Conservation (phyloP, 2,113 vertebrate genomes). For the Amphiprion percula region DNA sequence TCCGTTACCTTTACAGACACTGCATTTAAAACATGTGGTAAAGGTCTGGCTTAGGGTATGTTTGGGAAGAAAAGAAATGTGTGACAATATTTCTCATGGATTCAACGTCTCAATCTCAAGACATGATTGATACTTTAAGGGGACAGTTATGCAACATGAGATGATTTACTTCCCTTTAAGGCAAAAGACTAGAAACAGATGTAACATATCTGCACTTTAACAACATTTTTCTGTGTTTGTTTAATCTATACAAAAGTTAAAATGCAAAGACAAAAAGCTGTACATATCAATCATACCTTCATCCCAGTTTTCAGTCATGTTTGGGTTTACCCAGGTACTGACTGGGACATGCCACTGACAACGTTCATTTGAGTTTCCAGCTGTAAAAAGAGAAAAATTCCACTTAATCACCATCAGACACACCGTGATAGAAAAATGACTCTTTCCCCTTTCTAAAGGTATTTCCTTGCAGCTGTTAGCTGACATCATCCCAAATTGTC, state of each 20-base stretch:
- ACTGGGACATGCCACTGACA: constrained; percentile 65
- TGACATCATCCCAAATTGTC: too few relatives aligned
- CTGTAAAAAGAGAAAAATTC: constrained; percentile 12
- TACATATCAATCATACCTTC: constrained; percentile 54
- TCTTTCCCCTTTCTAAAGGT: too few relatives aligned
- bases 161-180: too few relatives aligned
- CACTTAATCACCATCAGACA: not conserved
- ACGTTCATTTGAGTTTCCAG: not conserved
- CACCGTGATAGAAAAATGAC: too few relatives aligned
- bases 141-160: too few relatives aligned
- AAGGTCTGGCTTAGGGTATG: not conserved
- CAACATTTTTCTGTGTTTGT: not conserved
- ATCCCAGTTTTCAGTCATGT: constrained; percentile 81
- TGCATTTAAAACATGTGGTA: not conserved
- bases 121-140: not conserved
- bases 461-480: too few relatives aligned
- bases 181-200: too few relatives aligned
- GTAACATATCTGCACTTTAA: too few relatives aligned
- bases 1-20: not conserved
- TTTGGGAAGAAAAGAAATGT: too few relatives aligned
- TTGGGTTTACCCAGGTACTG: constrained; percentile 66
- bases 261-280: not conserved
- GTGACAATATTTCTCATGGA: too few relatives aligned
- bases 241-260: not conserved
- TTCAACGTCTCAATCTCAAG: not conserved